Evolutionary conservation across 2,888 invertebrate species (phyloP).

Genomic region (Andricus quercusramuli): DNA sequence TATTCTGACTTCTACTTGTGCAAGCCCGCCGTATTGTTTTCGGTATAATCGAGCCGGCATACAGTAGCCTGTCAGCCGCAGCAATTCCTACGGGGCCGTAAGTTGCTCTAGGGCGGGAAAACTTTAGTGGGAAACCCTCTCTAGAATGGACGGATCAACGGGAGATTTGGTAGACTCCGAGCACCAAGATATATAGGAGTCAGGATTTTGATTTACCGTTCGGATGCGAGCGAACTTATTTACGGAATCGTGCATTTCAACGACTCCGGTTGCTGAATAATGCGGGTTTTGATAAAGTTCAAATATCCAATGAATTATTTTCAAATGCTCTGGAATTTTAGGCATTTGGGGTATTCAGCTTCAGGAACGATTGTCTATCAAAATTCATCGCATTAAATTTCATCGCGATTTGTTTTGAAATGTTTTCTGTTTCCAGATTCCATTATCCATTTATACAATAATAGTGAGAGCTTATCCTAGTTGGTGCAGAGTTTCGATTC

Average conservation of each 20-base stretch:
- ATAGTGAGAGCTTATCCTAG: background rate
- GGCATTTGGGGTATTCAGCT: constrained; percentile 15
- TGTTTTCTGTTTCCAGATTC: background rate
- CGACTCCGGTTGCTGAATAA: constrained; percentile 40
- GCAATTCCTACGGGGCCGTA: constrained; percentile 62
- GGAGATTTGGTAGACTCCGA: constrained; percentile 52
- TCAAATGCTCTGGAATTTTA: constrained; percentile 26
- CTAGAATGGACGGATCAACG: constrained; percentile 56
- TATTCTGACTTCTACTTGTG: constrained; percentile 48
- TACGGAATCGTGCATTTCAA: constrained; percentile 47
- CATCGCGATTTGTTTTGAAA: background rate
- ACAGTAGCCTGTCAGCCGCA: constrained; percentile 60
- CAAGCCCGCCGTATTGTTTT: constrained; percentile 64
- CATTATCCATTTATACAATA: background rate
- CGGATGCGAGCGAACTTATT: constrained; percentile 52
- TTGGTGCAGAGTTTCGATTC: background rate
- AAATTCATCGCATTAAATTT: background rate
- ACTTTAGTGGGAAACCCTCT: constrained; percentile 56
- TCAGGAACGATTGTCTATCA: constrained; percentile 9
- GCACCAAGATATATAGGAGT: constrained; percentile 41
- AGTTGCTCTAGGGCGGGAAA: constrained; percentile 61
- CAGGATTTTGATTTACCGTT: constrained; percentile 53
- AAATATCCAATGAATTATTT: constrained; percentile 41
- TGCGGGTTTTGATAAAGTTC: constrained; percentile 36
- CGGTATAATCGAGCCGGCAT: constrained; percentile 63